Base-by-base conservation (phyloP, 1,140 invertebrate genomes). In the Musca domestica region DNA sequence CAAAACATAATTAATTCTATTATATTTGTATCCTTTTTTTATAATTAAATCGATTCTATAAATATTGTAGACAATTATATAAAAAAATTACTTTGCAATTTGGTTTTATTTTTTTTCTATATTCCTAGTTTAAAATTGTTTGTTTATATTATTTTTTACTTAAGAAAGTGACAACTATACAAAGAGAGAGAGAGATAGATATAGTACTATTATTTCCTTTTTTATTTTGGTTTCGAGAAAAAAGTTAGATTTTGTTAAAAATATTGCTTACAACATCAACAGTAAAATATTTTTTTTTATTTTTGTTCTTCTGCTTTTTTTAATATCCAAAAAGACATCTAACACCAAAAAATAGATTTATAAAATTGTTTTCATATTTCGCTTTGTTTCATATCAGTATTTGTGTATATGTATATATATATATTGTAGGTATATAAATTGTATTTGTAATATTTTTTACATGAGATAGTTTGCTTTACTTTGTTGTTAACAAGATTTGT, bases 241-340 rank as follows among this genome's bases (percentile, higher is more conserved):
- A 67, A 47, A 41, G 49, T 34, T 41, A 66, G 66, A 27, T n/a
- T 46, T 41, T 52, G 58, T 68, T 34, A 64, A 68, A 68, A 68
- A 68, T 68, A 64, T 64, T 71, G 76, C 74, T 80, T 74, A 80
- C 78, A 80, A 80, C 78, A 80, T 80, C 78, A 80, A 80, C 78
- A 80, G 76, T 80, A 72, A 80, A 80, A 80, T 78, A 77, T 71
- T 76, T 74, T 73, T 69, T 63, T 72, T 72, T 71, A 61, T 49
- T 65, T 71, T 67, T 69, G 54, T 47, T 67, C 58, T 51, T 46
- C 66, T 74, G 69, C 68, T 72, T 68, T 30, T 58, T 68, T 67
- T 79, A 79, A 77, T 77, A 77, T 74, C 76, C 77, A 78, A 80
- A 80, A 80, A 80, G 78, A 80, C 78, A 75, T 73, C 77, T 80